phyloP scores from a whole-genome alignment of 2,888 invertebrate genomes.

The Quadriops clusia region DNA sequence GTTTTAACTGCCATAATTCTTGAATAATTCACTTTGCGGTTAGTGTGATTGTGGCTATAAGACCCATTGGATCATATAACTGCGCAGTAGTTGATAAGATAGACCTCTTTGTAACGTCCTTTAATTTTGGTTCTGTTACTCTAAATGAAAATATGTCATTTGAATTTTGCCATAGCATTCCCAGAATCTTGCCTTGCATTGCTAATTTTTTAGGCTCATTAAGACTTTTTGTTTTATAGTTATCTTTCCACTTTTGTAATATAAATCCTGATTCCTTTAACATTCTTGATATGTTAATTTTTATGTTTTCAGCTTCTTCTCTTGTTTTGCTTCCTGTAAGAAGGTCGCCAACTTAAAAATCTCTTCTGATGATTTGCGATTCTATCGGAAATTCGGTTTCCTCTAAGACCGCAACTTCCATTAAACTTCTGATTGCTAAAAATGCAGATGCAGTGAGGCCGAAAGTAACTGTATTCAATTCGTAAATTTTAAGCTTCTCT shows the following conservation, averaged over 20 bases:
- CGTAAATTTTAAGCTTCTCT: not conserved
- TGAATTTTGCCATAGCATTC: constrained; percentile 2
- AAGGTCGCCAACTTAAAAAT: constrained; percentile 11
- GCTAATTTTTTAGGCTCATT: too few species aligned
- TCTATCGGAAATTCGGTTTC: constrained; percentile 2
- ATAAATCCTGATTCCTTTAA: constrained; percentile 3
- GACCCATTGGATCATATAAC: constrained; percentile 5
- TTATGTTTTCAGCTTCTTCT: constrained; percentile 1
- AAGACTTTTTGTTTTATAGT: too few species aligned
- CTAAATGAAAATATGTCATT: constrained; percentile 4
- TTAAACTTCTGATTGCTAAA: constrained; percentile 5
- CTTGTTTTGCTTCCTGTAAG: constrained; percentile 2
- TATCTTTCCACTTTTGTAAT: constrained; percentile 1
- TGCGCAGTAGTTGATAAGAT: constrained; percentile 2
- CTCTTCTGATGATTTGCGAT: constrained; percentile 3
- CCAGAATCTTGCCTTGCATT: constrained; percentile 4
- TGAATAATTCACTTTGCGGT: constrained; percentile 7
- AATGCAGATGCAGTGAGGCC: constrained; percentile 4
- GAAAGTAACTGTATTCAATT: constrained; percentile 6
- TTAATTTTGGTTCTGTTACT: not conserved
- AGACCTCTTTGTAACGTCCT: not conserved
- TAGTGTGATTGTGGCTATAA: constrained; percentile 4
- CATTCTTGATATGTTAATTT: not conserved
- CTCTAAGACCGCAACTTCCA: constrained; percentile 5
- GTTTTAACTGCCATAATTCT: constrained; percentile 2